Conservation (phyloP, 1,140 invertebrate genomes). For the Drosophila teissieri region DNA sequence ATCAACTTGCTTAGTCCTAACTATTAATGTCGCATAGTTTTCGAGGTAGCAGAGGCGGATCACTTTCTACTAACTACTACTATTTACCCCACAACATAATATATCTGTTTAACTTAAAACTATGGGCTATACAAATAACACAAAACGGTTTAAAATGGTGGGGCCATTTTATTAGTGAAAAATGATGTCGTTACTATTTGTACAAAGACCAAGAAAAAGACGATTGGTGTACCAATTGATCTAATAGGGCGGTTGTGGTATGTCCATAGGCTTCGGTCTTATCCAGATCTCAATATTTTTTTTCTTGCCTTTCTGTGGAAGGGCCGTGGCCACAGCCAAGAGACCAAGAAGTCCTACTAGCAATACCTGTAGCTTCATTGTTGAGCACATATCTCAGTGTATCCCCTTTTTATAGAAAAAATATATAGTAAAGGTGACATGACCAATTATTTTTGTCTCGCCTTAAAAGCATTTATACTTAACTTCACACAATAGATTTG, state of each 20-base stretch:
- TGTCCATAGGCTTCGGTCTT: background rate
- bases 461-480: background rate
- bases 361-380: background rate
- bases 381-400: background rate
- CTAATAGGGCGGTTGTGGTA: no score
- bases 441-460: background rate
- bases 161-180: no score
- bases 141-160: background rate
- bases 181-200: no score
- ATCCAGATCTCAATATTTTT: constrained; percentile 1
- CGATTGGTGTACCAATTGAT: no score
- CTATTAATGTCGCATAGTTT: no score
- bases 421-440: background rate
- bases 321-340: background rate
- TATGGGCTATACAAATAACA: background rate
- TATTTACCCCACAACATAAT: no score
- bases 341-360: background rate
- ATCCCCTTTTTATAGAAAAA: background rate
- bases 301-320: background rate
- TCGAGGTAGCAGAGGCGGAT: no score
- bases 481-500: background rate
- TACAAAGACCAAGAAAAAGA: no score
- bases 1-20: no score
- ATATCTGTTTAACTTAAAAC: no score
- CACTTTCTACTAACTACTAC: no score